Conservation (phyloP, 2,888 invertebrate species). For the Ornithoptera alexandrae region DNA sequence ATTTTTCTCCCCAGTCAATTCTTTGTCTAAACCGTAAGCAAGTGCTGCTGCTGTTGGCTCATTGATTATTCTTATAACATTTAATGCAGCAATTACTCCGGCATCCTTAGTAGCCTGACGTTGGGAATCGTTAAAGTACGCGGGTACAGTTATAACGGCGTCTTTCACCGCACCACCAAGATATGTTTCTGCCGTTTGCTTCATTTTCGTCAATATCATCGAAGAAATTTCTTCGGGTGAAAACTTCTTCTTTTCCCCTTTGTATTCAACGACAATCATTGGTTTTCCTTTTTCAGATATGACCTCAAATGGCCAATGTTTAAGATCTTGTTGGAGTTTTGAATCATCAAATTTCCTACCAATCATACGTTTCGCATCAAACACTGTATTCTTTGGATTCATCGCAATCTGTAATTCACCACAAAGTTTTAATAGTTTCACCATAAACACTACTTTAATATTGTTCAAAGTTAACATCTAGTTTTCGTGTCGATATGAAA, state of each 20-base stretch:
- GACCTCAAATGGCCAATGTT: slow-evolving; percentile 91
- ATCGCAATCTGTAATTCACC: slow-evolving; percentile 81
- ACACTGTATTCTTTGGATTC: slow-evolving; percentile 90
- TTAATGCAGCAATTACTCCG: slow-evolving; percentile 90
- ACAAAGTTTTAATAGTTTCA: no score
- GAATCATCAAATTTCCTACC: slow-evolving; percentile 89
- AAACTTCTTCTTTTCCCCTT: slow-evolving; percentile 87
- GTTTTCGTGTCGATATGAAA: no score
- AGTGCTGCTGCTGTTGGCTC: slow-evolving; percentile 94
- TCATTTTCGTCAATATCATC: slow-evolving; percentile 92
- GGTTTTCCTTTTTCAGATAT: slow-evolving; percentile 85
- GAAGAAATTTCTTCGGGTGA: slow-evolving; percentile 92
- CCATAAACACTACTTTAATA: no score
- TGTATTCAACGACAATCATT: slow-evolving; percentile 86
- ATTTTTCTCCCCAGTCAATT: slow-evolving; percentile 86
- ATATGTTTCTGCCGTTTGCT: slow-evolving; percentile 87
- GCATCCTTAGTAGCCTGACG: slow-evolving; percentile 94
- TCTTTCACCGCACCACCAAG: slow-evolving; percentile 86
- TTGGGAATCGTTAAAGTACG: slow-evolving; percentile 91
- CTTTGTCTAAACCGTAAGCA: slow-evolving; percentile 90
- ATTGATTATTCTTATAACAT: slow-evolving; percentile 93
- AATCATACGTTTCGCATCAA: slow-evolving; percentile 91
- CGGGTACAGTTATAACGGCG: slow-evolving; percentile 91
- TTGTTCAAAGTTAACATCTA: no score
- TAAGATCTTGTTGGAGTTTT: slow-evolving; percentile 88